These are phyloP conservation scores for Coelinius sp. DNA, from an alignment of 2,888 invertebrate species.

Conservation along the genomic window DNA sequence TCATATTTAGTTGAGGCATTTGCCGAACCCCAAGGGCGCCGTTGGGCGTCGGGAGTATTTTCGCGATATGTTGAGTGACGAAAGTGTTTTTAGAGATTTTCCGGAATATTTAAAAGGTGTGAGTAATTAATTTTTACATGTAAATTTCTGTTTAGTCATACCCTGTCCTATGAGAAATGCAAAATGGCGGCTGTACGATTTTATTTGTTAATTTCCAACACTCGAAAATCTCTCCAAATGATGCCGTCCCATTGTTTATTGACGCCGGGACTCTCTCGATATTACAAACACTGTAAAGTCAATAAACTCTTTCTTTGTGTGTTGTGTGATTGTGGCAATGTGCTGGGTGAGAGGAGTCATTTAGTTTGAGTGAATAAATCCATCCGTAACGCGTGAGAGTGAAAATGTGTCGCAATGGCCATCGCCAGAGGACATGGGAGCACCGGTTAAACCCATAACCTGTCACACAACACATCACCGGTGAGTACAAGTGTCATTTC, in stretches of 20 bases:
- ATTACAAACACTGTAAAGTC: background rate
- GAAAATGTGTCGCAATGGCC: constrained; percentile 4
- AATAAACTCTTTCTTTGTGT: background rate
- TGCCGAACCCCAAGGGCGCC: too few species aligned
- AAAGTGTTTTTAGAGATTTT: too few species aligned
- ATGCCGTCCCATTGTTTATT: background rate
- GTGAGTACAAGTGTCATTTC: constrained; percentile 9
- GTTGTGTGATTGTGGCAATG: background rate
- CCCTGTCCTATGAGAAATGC: too few species aligned
- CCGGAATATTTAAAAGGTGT: too few species aligned
- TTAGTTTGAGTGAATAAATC: background rate
- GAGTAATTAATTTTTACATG: too few species aligned
- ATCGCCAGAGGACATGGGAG: background rate
- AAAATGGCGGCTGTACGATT: too few species aligned
- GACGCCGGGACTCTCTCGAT: background rate
- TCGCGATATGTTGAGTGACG: too few species aligned
- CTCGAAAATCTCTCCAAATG: too few species aligned
- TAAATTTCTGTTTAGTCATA: too few species aligned
- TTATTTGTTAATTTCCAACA: too few species aligned
- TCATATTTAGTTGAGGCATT: too few species aligned
- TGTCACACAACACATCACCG: background rate
- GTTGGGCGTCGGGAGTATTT: too few species aligned
- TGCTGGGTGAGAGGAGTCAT: background rate
- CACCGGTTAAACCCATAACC: constrained; percentile 14
- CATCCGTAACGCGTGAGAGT: constrained; percentile 6